Conservation (phyloP, 1,140 invertebrate species). For the Schlechtendalia chinensis region DNA sequence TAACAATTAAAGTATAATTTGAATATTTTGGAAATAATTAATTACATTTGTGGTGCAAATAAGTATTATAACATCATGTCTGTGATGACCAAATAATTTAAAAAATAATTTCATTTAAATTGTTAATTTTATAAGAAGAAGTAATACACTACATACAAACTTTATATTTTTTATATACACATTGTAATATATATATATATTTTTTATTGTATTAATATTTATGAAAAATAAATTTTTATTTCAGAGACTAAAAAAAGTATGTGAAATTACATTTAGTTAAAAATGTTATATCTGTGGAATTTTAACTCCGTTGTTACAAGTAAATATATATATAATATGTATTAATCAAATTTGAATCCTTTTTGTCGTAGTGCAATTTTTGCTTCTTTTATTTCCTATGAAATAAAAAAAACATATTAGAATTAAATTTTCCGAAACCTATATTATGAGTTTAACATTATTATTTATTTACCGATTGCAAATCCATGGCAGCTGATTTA, state of each 20-base stretch:
- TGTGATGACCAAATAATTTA: no score
- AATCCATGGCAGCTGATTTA: slow-evolving; percentile 27
- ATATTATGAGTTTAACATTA: no score
- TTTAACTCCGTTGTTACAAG: slow-evolving; percentile 1
- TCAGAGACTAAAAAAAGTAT: slow-evolving; percentile 42
- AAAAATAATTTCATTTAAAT: no score
- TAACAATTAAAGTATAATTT: no score
- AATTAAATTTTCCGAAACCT: not conserved
- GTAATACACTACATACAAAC: not conserved
- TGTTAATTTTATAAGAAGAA: not conserved
- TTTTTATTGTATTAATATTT: not conserved
- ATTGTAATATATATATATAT: not conserved
- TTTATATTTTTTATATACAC: not conserved
- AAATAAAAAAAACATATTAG: not conserved
- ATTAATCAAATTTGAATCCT: slow-evolving; percentile 37
- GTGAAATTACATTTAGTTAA: slow-evolving; percentile 32
- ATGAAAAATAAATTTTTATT: slow-evolving; percentile 44
- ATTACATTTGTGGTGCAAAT: no score
- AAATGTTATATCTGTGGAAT: not conserved
- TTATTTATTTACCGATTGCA: slow-evolving; percentile 24
- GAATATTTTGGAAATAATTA: no score
- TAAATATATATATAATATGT: slow-evolving; percentile 19
- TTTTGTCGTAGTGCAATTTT: slow-evolving; percentile 8
- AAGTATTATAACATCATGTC: no score
- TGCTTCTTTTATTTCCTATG: slow-evolving; percentile 44